Evolutionary conservation across 2,113 vertebrate genomes (phyloP).

Genomic region (Numida meleagris): DNA sequence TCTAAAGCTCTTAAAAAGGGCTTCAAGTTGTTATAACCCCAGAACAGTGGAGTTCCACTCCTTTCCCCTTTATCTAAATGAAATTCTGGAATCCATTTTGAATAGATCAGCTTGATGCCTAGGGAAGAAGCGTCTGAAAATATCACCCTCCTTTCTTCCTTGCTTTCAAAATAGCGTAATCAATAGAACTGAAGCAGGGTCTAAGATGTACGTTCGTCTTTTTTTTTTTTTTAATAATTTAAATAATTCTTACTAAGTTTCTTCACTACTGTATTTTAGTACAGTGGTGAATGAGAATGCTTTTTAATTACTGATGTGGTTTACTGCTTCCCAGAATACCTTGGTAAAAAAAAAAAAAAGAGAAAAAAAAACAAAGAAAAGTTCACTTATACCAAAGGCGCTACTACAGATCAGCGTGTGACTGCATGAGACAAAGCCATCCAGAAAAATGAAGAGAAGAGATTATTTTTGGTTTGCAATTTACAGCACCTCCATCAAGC

Average conservation of each 20-base stretch:
- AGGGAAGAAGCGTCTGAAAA: not conserved
- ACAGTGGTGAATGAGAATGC: not conserved
- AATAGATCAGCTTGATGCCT: not conserved
- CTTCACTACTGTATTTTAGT: not conserved
- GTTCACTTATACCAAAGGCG: not conserved
- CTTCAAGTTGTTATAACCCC: not conserved
- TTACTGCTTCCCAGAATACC: not conserved
- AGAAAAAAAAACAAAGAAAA: not conserved
- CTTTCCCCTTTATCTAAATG: not conserved
- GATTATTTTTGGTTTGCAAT: not conserved
- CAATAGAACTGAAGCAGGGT: not conserved
- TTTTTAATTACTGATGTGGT: not conserved
- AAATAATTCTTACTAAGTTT: not conserved
- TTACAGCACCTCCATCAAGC: not conserved
- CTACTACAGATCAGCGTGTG: not conserved
- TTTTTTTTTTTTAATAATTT: not conserved
- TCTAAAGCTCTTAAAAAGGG: not conserved
- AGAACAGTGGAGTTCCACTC: not conserved
- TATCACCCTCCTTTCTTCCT: not conserved
- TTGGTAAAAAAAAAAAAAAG: not conserved
- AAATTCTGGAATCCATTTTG: not conserved
- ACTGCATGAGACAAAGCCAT: not conserved
- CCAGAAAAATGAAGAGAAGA: not conserved
- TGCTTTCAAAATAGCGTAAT: not conserved
- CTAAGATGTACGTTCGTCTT: not conserved